Conservation (phyloP, 2,888 invertebrate species). For the Stomorhina lunata region DNA sequence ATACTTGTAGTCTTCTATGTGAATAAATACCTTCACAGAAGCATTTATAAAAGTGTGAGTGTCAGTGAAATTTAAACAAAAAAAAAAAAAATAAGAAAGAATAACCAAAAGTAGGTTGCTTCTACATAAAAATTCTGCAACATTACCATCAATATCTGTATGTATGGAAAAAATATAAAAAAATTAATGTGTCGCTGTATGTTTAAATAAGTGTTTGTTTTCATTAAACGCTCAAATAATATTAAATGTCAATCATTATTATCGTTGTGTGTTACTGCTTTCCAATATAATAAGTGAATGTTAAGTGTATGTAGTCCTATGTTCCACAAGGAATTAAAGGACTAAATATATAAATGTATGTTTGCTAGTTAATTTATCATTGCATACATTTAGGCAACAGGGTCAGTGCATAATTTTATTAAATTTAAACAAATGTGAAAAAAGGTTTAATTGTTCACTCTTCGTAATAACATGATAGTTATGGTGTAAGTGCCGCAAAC, state of each 20-base stretch:
- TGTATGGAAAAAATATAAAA: too few relatives aligned
- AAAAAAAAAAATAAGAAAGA: too few relatives aligned
- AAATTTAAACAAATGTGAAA: not conserved
- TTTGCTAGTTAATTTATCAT: not conserved
- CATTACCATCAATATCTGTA: too few relatives aligned
- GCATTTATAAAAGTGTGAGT: too few relatives aligned
- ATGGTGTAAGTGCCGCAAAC: not conserved
- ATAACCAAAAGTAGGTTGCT: too few relatives aligned
- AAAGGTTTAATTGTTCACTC: constrained; percentile 11
- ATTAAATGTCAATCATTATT: constrained; percentile 44
- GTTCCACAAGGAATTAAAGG: too few relatives aligned
- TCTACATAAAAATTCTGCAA: too few relatives aligned
- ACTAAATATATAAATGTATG: too few relatives aligned
- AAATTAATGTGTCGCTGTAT: not conserved
- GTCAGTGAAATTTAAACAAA: too few relatives aligned
- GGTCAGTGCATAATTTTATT: not conserved
- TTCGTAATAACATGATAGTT: constrained; percentile 26
- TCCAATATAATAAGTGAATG: not conserved
- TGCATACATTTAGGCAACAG: not conserved
- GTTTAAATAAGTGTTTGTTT: not conserved
- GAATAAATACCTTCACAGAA: too few relatives aligned
- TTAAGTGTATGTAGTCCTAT: not conserved
- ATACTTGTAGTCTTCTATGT: too few relatives aligned
- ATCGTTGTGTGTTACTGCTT: constrained; percentile 21
- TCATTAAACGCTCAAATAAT: constrained; percentile 40